phyloP scores from a whole-genome alignment of 53 echinoderm and acorn worm species.

The Antedon mediterranea region DNA sequence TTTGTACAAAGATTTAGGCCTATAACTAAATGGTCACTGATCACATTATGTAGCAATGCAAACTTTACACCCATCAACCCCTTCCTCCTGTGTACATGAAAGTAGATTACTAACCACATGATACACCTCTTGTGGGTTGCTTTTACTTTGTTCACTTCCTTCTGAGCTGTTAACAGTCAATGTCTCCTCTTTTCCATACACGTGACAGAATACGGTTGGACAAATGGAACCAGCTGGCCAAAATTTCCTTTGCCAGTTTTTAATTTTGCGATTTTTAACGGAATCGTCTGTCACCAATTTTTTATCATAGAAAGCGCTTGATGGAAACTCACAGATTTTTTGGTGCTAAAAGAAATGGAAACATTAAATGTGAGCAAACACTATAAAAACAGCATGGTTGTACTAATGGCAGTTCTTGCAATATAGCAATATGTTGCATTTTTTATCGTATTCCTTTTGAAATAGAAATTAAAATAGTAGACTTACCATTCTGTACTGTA shows the following conservation, averaged over 20 bases:
- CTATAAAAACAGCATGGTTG: too few relatives aligned
- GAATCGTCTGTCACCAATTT: slow-evolving; percentile 49
- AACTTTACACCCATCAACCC: too few relatives aligned
- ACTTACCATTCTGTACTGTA: slow-evolving; percentile 59
- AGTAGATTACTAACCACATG: slow-evolving; percentile 73
- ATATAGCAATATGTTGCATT: too few relatives aligned
- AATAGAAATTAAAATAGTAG: neutral
- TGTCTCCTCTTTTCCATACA: slow-evolving; percentile 79
- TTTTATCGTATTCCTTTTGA: too few relatives aligned
- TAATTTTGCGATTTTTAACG: slow-evolving; percentile 27
- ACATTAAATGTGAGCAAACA: neutral
- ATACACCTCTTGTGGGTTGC: slow-evolving; percentile 62
- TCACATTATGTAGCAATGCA: too few relatives aligned
- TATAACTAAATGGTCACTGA: too few relatives aligned
- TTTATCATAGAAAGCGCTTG: slow-evolving; percentile 48
- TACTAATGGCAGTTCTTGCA: too few relatives aligned
- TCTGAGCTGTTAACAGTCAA: slow-evolving; percentile 70
- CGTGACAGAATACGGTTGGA: slow-evolving; percentile 76
- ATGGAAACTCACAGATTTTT: slow-evolving; percentile 69
- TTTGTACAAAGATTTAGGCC: too few relatives aligned
- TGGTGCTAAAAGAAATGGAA: slow-evolving; percentile 41
- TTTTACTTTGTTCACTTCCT: slow-evolving; percentile 71
- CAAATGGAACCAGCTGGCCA: slow-evolving; percentile 55
- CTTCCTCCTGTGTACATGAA: too few relatives aligned
- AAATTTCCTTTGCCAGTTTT: slow-evolving; percentile 15